A percentile compares a stretch with the other conserved stretches of the same genome.
Conservation (phyloP, 2,113 vertebrate genomes). For the Bubo bubo region DNA sequence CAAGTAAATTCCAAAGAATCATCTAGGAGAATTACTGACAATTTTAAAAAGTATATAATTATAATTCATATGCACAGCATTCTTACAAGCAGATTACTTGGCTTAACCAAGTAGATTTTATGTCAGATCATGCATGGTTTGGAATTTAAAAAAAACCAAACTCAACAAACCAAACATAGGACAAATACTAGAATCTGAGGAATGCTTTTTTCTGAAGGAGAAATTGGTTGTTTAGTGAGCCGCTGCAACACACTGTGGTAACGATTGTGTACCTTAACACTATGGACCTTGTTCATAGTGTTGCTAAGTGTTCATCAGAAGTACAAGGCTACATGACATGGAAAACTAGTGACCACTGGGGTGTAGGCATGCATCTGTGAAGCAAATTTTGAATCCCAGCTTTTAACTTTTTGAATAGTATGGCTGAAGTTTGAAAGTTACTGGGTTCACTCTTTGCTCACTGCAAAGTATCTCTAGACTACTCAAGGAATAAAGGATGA, state of each 20-base stretch:
- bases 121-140: background rate
- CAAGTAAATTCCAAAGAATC: slow-evolving; percentile 3
- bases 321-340: background rate
- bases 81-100: background rate
- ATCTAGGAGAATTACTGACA: background rate
- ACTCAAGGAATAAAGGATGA: background rate
- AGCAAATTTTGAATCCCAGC: background rate
- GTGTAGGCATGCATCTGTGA: background rate
- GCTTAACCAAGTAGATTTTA: background rate
- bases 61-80: background rate
- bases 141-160: background rate
- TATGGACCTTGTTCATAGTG: background rate
- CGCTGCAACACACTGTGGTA: background rate
- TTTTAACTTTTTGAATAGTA: background rate
- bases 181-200: background rate
- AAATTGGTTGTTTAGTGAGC: background rate
- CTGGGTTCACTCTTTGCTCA: background rate
- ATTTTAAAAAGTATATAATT: background rate
- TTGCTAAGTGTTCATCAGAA: background rate
- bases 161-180: background rate
- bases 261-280: background rate
- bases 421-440: background rate
- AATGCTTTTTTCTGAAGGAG: background rate
- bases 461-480: background rate
- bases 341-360: background rate